A percentile compares a stretch with the other conserved stretches of the same genome.
phyloP scores from a whole-genome alignment of 2,113 vertebrate genomes.

The Penelope pileata region DNA sequence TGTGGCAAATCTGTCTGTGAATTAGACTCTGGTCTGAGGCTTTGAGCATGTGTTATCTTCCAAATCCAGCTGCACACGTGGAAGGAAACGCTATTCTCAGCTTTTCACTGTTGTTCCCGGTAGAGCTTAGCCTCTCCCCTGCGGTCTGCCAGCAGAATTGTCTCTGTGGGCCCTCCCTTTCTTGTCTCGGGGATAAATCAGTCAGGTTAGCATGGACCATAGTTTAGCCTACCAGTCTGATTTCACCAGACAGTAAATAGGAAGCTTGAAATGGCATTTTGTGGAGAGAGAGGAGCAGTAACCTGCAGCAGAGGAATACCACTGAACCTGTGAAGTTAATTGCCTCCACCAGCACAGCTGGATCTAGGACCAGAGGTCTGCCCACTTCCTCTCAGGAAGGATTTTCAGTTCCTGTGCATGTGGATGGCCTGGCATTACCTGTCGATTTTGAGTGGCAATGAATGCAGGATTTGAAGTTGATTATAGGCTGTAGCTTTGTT shows the following conservation, averaged over 20 bases:
- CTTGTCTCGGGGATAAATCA: not conserved
- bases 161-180: not conserved
- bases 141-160: not conserved
- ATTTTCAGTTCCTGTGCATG: not conserved
- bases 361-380: not conserved
- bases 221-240: not conserved
- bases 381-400: not conserved
- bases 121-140: not conserved
- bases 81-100: not conserved
- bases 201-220: not conserved
- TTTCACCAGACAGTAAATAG: not conserved
- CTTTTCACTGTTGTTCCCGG: not conserved
- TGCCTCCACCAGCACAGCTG: not conserved
- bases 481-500: not conserved
- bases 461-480: not conserved
- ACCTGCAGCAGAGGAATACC: not conserved
- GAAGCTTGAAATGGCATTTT: not conserved
- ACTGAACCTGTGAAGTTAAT: not conserved
- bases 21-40: not conserved
- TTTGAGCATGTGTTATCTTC: not conserved
- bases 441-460: not conserved
- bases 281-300: not conserved
- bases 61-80: not conserved
- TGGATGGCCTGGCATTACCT: not conserved
- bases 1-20: not conserved